Percentiles rank a stretch among this genome's conserved stretches.
These are phyloP conservation scores for Chelonus insularis DNA, from an alignment of 1,140 invertebrate species.

Conservation along the genomic window DNA sequence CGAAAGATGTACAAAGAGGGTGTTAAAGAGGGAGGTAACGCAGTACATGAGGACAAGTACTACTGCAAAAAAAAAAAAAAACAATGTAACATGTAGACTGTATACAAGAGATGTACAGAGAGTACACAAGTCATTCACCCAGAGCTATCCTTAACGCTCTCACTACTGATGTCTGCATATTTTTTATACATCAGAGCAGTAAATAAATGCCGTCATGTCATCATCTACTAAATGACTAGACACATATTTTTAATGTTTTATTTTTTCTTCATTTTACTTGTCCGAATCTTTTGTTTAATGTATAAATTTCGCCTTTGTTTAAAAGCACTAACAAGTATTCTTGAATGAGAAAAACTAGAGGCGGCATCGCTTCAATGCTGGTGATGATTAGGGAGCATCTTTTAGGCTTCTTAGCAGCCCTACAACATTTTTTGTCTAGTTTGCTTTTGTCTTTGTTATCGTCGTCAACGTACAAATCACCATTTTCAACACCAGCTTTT, in stretches of 20 bases:
- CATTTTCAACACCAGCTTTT: neutral
- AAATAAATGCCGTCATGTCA: too few relatives aligned
- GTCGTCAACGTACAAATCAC: neutral
- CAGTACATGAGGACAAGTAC: constrained; percentile 10
- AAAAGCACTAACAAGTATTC: constrained; percentile 6
- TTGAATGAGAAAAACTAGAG: too few relatives aligned
- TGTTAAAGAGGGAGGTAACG: neutral
- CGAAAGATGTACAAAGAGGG: neutral
- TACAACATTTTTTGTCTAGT: constrained; percentile 9
- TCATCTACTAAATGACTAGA: too few relatives aligned
- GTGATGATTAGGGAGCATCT: constrained; percentile 1
- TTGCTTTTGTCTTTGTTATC: neutral
- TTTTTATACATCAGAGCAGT: neutral
- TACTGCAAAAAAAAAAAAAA: constrained; percentile 15
- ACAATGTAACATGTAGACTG: constrained; percentile 22
- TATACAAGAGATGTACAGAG: constrained; percentile 12
- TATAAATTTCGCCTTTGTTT: too few relatives aligned
- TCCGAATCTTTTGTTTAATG: too few relatives aligned
- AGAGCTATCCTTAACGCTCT: neutral
- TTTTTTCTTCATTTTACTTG: too few relatives aligned
- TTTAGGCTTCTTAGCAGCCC: constrained; percentile 17
- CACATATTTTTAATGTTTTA: too few relatives aligned
- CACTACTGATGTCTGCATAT: neutral
- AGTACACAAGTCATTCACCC: constrained; percentile 22
- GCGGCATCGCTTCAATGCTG: neutral